A percentile compares a stretch with the other conserved stretches of the same genome.
Evolutionary conservation across 2,797 vertebrate species (phyloP).

Genomic region (Sebastes taczanowskii): DNA sequence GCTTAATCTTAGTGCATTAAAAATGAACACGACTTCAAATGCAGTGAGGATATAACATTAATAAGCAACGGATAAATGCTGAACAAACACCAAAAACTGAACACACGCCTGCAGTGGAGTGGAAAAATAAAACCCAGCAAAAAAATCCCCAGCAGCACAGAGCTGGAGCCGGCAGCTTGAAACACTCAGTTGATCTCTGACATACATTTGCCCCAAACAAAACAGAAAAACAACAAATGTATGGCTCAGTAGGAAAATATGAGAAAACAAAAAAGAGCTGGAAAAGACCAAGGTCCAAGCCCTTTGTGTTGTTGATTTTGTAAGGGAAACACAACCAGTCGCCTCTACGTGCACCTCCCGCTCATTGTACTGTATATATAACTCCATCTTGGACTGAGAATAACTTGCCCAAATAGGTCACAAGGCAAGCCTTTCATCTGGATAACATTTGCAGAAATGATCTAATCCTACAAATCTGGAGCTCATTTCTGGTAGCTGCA

Average conservation of each 20-base stretch:
- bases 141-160: constrained; percentile 31
- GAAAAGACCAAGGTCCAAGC: constrained; percentile 26
- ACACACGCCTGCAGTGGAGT: constrained; percentile 19
- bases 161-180: constrained; percentile 28
- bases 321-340: constrained; percentile 30
- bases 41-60: constrained; percentile 69
- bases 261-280: constrained; percentile 21
- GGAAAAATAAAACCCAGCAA: not conserved
- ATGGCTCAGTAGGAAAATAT: constrained; percentile 57
- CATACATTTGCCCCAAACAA: constrained; percentile 69
- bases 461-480: constrained; percentile 44
- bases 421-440: constrained; percentile 74
- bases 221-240: constrained; percentile 63
- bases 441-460: constrained; percentile 52
- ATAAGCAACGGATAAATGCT: constrained; percentile 49
- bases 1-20: constrained; percentile 65
- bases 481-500: constrained; percentile 59
- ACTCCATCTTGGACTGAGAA: constrained; percentile 69
- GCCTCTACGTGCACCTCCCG: constrained; percentile 31
- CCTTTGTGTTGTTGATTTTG: constrained; percentile 9
- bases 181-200: constrained; percentile 45
- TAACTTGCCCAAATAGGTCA: constrained; percentile 72
- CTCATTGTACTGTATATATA: not conserved
- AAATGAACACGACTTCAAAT: constrained; percentile 68
- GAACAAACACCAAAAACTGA: constrained; percentile 52